These are phyloP conservation scores for Aphodius sticticus DNA, from an alignment of 2,888 invertebrate species.

Conservation along the genomic window DNA sequence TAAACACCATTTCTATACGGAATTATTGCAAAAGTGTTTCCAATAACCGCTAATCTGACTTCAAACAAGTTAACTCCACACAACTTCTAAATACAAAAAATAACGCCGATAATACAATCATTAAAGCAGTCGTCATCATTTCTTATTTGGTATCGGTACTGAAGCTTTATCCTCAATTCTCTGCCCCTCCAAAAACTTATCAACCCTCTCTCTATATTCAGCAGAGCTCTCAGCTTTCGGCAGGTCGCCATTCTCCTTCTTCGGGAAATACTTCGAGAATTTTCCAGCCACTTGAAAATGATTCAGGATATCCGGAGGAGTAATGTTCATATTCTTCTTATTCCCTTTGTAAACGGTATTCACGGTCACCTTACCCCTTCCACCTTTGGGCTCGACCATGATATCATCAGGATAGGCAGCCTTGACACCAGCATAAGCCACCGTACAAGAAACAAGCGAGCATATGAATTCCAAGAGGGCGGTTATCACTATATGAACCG, in stretches of 20 bases:
- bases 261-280: conserved; percentile 63
- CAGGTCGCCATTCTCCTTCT: conserved; percentile 50
- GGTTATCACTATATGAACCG: conserved; percentile 68
- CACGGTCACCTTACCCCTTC: conserved; percentile 63
- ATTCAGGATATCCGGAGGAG: conserved; percentile 65
- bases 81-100: neutral
- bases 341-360: conserved; percentile 67
- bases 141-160: neutral
- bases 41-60: neutral
- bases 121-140: neutral
- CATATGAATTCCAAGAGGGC: conserved; percentile 67
- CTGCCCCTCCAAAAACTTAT: conserved; percentile 55
- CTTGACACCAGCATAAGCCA: conserved; percentile 69
- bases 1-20: neutral
- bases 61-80: neutral
- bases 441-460: conserved; percentile 68
- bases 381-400: conserved; percentile 52
- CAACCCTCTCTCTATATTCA: conserved; percentile 61
- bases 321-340: conserved; percentile 59
- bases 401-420: conserved; percentile 67
- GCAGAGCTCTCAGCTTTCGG: conserved; percentile 58
- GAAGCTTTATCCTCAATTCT: neutral
- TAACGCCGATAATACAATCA: neutral
- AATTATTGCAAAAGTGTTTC: neutral
- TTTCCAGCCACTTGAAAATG: conserved; percentile 64